Evolutionary conservation across 1,140 invertebrate genomes (phyloP).

Genomic region (Magallana gigas): DNA sequence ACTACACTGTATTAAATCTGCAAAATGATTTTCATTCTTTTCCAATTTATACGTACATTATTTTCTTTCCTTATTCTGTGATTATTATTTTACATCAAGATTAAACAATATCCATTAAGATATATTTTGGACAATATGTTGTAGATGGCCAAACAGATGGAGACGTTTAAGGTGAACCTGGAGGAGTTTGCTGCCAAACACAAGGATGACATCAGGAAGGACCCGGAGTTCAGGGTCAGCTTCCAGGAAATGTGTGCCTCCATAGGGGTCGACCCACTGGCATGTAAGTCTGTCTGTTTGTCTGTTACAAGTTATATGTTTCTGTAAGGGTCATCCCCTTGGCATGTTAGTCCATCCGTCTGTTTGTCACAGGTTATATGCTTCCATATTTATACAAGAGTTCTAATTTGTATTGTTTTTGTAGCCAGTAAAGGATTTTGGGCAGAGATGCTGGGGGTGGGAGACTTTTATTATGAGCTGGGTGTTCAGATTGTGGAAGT

Average conservation of each 20-base stretch:
- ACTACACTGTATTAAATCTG: too few relatives aligned
- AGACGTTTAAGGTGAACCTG: constrained; percentile 93
- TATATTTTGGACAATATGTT: background rate
- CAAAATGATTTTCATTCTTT: too few relatives aligned
- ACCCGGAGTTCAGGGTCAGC: constrained; percentile 94
- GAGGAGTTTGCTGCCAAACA: constrained; percentile 98
- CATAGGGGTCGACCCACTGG: constrained; percentile 98
- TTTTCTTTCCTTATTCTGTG: too few relatives aligned
- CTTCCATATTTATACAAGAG: too few relatives aligned
- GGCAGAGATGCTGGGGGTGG: constrained; percentile 96
- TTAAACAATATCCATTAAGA: too few relatives aligned
- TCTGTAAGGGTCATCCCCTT: background rate
- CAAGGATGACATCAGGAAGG: constrained; percentile 92
- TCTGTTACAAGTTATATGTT: constrained; percentile 83
- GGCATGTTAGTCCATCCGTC: background rate
- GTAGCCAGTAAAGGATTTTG: constrained; percentile 90
- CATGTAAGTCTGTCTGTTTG: constrained; percentile 85
- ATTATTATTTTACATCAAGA: too few relatives aligned
- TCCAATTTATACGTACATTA: too few relatives aligned
- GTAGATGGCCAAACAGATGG: constrained; percentile 96
- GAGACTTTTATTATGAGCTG: constrained; percentile 99
- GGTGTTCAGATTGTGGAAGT: constrained; percentile 99
- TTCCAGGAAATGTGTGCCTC: constrained; percentile 99
- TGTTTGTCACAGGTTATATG: too few relatives aligned
- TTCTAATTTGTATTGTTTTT: constrained; percentile 48